Evolutionary conservation across 2,797 vertebrate genomes (phyloP).

Genomic region (Hydrophis major): DNA sequence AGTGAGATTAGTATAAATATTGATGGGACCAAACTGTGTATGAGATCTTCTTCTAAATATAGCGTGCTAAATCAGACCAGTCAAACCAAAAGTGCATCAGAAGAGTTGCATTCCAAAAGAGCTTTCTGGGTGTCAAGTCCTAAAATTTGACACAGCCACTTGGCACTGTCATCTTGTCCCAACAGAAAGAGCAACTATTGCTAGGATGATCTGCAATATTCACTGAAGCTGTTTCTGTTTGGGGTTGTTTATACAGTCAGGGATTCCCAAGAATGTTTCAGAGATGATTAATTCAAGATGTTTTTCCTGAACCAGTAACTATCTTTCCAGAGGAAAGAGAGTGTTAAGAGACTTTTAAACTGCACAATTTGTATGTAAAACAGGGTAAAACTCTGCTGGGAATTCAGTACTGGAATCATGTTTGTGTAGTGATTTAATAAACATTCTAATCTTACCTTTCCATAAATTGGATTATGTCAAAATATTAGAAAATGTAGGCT

Average conservation of each 20-base stretch:
- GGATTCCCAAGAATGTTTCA: background rate
- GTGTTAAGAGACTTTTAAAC: background rate
- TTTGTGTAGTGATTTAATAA: background rate
- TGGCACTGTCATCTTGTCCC: background rate
- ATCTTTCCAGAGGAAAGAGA: background rate
- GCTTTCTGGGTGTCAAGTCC: background rate
- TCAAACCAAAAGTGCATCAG: background rate
- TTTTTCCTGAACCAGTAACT: background rate
- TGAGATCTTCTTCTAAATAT: background rate
- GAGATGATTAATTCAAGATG: conserved; percentile 2
- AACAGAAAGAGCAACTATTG: background rate
- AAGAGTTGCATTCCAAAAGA: background rate
- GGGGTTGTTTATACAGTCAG: background rate
- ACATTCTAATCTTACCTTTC: background rate
- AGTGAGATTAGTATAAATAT: background rate
- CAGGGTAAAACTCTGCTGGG: background rate
- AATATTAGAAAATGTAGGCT: background rate
- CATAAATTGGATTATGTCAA: background rate
- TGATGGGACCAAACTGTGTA: background rate
- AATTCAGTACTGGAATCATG: background rate
- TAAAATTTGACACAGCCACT: background rate
- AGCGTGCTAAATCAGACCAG: background rate
- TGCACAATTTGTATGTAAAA: background rate
- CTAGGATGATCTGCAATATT: background rate
- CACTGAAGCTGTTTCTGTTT: background rate